phyloP scores from a whole-genome alignment of 2,113 vertebrate genomes.

The Myanophis thanlyinensis region DNA sequence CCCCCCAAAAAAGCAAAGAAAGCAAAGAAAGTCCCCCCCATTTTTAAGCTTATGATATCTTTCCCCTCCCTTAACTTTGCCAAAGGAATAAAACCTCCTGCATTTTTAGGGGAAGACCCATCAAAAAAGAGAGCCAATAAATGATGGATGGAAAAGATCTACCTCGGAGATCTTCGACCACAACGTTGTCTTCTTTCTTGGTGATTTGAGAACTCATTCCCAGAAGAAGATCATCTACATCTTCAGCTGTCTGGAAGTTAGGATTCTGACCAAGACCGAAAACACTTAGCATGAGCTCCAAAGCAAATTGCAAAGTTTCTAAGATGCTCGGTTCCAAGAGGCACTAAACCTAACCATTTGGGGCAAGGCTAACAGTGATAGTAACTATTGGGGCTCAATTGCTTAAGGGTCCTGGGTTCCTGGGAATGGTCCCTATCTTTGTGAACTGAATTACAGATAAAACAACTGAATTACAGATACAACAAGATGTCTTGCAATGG shows the following conservation, averaged over 20 bases:
- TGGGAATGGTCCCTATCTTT: background rate
- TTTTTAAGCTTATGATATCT: background rate
- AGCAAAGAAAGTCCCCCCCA: background rate
- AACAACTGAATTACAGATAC: background rate
- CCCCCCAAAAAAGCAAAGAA: background rate
- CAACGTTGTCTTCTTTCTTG: constrained; percentile 83
- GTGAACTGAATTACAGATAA: background rate
- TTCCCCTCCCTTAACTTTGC: background rate
- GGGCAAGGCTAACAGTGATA: background rate
- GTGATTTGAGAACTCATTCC: constrained; percentile 95
- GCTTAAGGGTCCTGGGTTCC: background rate
- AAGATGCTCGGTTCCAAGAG: background rate
- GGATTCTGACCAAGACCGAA: constrained; percentile 66
- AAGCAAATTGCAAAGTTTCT: background rate
- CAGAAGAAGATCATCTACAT: constrained; percentile 81
- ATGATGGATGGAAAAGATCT: background rate
- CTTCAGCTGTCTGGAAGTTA: constrained; percentile 61
- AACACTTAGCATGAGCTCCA: background rate
- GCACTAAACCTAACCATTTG: background rate
- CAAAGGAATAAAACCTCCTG: accelerated
- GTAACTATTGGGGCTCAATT: background rate
- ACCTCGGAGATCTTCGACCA: constrained; percentile 92
- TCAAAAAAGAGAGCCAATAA: background rate
- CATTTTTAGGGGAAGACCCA: accelerated
- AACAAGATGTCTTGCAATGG: background rate